Evolutionary conservation across 2,888 invertebrate genomes (phyloP).

Genomic region (Sinhomidia bicolor): DNA sequence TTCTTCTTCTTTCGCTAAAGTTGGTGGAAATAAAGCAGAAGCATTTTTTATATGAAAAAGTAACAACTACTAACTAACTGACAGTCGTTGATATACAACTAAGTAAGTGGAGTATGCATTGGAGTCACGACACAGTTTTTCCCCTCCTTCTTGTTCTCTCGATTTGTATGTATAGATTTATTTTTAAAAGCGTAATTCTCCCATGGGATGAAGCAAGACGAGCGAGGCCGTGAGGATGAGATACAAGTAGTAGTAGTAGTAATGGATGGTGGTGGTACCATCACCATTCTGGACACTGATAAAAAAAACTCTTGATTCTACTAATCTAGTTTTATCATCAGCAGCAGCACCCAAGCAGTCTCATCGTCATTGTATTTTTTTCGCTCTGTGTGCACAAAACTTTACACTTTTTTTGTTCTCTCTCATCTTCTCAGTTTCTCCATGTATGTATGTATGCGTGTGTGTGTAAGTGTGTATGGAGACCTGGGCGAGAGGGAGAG

Average conservation of each 20-base stretch:
- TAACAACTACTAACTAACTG: too few species aligned
- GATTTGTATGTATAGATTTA: slow-evolving; percentile 1
- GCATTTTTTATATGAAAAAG: too few species aligned
- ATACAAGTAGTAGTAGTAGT: too few species aligned
- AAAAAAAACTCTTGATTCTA: background rate
- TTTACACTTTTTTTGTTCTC: slow-evolving; percentile 17
- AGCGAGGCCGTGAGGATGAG: background rate
- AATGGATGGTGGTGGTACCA: background rate
- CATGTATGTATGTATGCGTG: background rate
- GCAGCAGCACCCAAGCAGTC: background rate
- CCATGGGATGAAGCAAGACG: slow-evolving; percentile 14
- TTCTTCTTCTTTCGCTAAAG: background rate
- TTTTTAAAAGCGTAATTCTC: slow-evolving; percentile 3
- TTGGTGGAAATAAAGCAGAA: background rate
- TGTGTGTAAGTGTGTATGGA: background rate
- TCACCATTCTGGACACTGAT: background rate
- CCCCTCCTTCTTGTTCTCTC: background rate
- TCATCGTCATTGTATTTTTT: background rate
- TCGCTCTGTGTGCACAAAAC: slow-evolving; percentile 9
- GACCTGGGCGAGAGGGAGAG: too few species aligned
- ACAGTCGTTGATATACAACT: too few species aligned
- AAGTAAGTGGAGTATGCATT: background rate
- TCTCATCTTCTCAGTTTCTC: too few species aligned
- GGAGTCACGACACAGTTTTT: background rate
- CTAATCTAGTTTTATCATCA: slow-evolving; percentile 39